phyloP scores from a whole-genome alignment of 1,140 invertebrate species.

The Leptinotarsa undecemlineata region DNA sequence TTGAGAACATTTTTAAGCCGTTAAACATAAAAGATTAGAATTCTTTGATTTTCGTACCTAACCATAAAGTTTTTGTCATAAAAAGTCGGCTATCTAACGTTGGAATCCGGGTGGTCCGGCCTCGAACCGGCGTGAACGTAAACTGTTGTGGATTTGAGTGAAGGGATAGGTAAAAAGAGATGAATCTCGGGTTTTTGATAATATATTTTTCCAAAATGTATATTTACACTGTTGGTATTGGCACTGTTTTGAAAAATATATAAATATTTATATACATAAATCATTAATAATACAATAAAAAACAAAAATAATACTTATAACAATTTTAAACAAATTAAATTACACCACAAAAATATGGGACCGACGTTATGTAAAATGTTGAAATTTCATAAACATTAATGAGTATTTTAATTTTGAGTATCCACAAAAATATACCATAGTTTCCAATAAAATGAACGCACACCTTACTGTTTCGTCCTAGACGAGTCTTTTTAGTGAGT shows the following conservation, averaged over 20 bases:
- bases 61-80: neutral
- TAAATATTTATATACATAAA: constrained; percentile 44
- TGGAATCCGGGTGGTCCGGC: no score
- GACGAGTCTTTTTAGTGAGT: no score
- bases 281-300: constrained; percentile 38
- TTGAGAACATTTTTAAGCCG: no score
- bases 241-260: constrained; percentile 50
- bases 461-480: no score
- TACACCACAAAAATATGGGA: constrained; percentile 17
- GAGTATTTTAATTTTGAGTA: neutral
- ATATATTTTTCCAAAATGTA: constrained; percentile 46
- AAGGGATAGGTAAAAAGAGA: neutral
- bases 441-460: no score
- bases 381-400: neutral
- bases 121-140: no score
- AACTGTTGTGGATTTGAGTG: no score
- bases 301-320: constrained; percentile 45
- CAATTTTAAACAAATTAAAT: constrained; percentile 38
- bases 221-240: constrained; percentile 48
- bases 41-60: neutral
- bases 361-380: neutral
- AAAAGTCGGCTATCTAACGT: neutral
- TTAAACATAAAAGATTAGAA: no score
- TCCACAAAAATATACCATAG: no score
- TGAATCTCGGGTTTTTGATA: constrained; percentile 16